These are phyloP conservation scores for Cerastis leucographa DNA, from an alignment of 2,888 invertebrate species.

Conservation along the genomic window DNA sequence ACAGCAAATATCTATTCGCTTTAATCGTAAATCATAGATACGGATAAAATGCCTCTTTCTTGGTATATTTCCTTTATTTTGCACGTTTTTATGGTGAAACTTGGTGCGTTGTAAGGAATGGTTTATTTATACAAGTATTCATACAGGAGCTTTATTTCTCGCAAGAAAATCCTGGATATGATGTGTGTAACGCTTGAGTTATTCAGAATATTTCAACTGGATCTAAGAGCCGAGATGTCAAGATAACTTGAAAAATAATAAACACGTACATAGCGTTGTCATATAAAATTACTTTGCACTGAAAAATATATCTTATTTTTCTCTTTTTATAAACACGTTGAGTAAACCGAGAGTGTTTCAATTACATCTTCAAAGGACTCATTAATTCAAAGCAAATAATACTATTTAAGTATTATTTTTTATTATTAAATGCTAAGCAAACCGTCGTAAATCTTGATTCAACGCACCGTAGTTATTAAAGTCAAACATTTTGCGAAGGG, in stretches of 20 bases:
- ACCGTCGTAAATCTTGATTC: conserved; percentile 12
- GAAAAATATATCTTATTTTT: conserved; percentile 25
- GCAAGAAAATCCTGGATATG: conserved; percentile 69
- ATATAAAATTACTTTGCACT: conserved; percentile 49
- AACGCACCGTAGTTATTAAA: conserved; percentile 12
- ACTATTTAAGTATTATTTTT: conserved; percentile 28
- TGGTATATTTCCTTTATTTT: conserved; percentile 81
- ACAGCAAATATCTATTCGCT: conserved; percentile 78
- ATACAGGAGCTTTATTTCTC: conserved; percentile 78
- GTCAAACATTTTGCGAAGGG: conserved; percentile 20
- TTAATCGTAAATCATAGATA: conserved; percentile 83
- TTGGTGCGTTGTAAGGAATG: conserved; percentile 82
- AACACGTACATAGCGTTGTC: conserved; percentile 30
- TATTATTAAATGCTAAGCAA: conserved; percentile 2
- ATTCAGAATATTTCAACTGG: conserved; percentile 67
- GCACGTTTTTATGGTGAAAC: conserved; percentile 83
- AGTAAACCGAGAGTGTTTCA: conserved; percentile 39
- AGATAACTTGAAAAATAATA: conserved; percentile 60
- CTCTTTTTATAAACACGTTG: conserved; percentile 1
- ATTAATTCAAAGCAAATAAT: conserved; percentile 27
- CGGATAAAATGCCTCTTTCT: conserved; percentile 79
- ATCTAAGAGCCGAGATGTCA: conserved; percentile 54
- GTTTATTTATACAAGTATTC: conserved; percentile 88
- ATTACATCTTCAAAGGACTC: conserved; percentile 37
- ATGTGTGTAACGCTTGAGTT: conserved; percentile 67